Base-by-base conservation (phyloP, 2,113 vertebrate species). In the Monopterus albus region DNA sequence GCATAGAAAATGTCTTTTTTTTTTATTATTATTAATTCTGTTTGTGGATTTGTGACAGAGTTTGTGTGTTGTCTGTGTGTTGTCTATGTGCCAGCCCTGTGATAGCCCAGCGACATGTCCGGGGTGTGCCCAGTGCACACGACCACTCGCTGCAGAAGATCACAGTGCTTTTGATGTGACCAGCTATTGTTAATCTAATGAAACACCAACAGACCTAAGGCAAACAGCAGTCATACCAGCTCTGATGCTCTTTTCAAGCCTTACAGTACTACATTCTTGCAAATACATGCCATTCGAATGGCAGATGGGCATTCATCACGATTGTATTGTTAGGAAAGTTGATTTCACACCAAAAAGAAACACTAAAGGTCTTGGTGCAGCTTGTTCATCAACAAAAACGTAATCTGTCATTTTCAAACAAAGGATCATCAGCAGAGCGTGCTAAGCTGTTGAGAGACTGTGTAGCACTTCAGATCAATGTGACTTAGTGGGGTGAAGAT, bases 391-490 rank as follows among this genome's bases (percentile, higher is more conserved):
- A 53, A 65, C 36, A 56, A n/a, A 81, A 64, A 46, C 21, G 17
- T 58, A 64, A 43, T 73, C 60, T 65, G 70, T 35, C 25, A 3
- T 38, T 46, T 61, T 56, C n/a, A 4, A 42, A 18, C 17, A 11
- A 51, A 59, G 52, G 46, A 35, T 56, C 52, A 45, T 38, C 21
- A 43, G 29, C 40, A 38, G 49, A 47, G 57, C 68, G 7, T 1
- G 26, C 20, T 50, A 46, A 65, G 40, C 26, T 40, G 67, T 28
- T 61, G 52, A 77, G 53, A 58, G 40, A 62, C 20, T 13, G 35
- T 14, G 36, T 28, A 70, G 28, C 60, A 20, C 33, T 15, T 33
- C 13, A 12, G 76, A 81, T 87, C 79, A 57, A 65, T 66, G 61
- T 9, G 56, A 8, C 64, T 59, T 21, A 47, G 36, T 29, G 21